phyloP scores from a whole-genome alignment of 2,888 invertebrate species.

The Cephus spinipes region DNA sequence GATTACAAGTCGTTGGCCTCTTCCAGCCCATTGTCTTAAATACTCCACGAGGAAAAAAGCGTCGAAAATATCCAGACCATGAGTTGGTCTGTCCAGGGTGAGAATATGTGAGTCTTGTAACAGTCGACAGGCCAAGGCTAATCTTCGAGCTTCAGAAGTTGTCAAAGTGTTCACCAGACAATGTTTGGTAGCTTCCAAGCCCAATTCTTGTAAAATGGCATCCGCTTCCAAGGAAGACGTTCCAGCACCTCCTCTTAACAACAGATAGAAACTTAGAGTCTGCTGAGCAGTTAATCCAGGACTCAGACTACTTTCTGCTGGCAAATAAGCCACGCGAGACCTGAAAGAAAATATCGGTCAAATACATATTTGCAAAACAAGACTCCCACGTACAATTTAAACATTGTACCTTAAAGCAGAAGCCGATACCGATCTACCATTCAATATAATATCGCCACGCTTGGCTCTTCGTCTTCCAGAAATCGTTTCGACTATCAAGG shows the following conservation, averaged over 20 bases:
- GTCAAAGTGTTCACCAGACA: conserved; percentile 88
- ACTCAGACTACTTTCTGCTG: conserved; percentile 81
- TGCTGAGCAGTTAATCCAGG: conserved; percentile 91
- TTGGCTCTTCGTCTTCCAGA: conserved; percentile 77
- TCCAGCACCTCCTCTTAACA: conserved; percentile 75
- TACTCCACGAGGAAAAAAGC: conserved; percentile 96
- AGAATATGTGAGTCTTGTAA: conserved; percentile 88
- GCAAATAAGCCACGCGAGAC: conserved; percentile 81
- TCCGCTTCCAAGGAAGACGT: conserved; percentile 77
- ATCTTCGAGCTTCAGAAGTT: conserved; percentile 85
- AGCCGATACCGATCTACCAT: conserved; percentile 85
- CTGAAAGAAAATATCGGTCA: conserved; percentile 48
- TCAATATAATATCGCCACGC: conserved; percentile 85
- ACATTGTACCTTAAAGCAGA: conserved; percentile 70
- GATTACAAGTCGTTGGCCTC: conserved; percentile 81
- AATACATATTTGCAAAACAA: background rate
- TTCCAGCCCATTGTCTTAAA: conserved; percentile 89
- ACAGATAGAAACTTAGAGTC: conserved; percentile 86
- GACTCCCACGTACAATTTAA: background rate
- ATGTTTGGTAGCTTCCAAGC: conserved; percentile 88
- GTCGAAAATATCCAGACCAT: conserved; percentile 94
- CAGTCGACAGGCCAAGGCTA: conserved; percentile 91
- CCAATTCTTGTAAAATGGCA: conserved; percentile 90
- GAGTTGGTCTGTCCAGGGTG: conserved; percentile 88
- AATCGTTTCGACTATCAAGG: conserved; percentile 85